A percentile compares a stretch with the other conserved stretches of the same genome.
Evolutionary conservation across 2,797 vertebrate species (phyloP).

Genomic region (Staurois parvus): DNA sequence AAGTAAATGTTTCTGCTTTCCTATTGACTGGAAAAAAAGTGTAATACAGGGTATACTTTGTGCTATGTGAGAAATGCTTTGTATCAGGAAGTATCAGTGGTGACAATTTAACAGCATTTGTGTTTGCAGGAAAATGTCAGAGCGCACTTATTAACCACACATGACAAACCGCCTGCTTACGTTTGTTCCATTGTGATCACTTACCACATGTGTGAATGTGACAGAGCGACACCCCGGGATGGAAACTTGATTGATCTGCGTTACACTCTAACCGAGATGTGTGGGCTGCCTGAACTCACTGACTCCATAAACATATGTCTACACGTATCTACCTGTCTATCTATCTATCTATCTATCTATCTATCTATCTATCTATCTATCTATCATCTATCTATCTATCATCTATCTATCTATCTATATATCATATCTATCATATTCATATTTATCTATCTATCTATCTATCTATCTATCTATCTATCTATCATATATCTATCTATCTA

Average conservation of each 20-base stretch:
- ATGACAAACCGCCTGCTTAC: not conserved
- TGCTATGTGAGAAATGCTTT: not conserved
- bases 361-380: conserved; percentile 19
- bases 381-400: not conserved
- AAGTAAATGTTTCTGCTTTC: no score
- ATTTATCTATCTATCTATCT: conserved; percentile 2
- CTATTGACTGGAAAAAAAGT: no score
- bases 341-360: not conserved
- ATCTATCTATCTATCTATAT: conserved; percentile 8
- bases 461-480: not conserved
- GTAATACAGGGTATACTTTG: no score
- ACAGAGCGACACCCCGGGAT: not conserved
- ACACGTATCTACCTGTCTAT: not conserved
- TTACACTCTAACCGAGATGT: no score
- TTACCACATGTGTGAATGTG: not conserved
- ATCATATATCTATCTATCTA: no score
- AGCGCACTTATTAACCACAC: not conserved
- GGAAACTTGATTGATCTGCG: not conserved
- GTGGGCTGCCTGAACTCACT: no score
- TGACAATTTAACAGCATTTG: not conserved
- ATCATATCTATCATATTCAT: not conserved
- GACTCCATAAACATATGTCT: not conserved
- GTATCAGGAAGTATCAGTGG: not conserved
- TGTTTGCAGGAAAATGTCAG: not conserved
- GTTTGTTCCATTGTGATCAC: not conserved